Conservation (phyloP, 2,888 invertebrate species). For the Epirrhoe tristata region DNA sequence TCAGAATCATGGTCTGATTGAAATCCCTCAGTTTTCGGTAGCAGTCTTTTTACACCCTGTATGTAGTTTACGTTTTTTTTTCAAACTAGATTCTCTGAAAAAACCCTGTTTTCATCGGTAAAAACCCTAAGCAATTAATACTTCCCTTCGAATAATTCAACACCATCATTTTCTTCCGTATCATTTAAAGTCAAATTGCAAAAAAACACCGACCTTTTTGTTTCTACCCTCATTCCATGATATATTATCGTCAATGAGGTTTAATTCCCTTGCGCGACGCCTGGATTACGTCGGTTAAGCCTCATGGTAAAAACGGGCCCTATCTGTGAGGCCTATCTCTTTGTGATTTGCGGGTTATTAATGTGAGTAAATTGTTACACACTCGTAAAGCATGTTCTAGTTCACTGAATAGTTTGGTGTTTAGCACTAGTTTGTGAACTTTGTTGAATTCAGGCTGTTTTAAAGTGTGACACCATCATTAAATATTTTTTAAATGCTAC, state of each 20-base stretch:
- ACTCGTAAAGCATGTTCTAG: slow-evolving; percentile 13
- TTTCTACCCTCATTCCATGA: not conserved
- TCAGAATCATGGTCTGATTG: too few relatives aligned
- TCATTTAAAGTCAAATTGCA: too few relatives aligned
- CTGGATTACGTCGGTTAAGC: slow-evolving; percentile 20
- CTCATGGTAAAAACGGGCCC: slow-evolving; percentile 31
- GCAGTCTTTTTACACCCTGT: too few relatives aligned
- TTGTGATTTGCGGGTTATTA: slow-evolving; percentile 41
- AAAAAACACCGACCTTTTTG: not conserved
- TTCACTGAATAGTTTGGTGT: slow-evolving; percentile 2
- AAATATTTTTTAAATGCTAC: too few relatives aligned
- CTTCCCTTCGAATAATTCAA: too few relatives aligned
- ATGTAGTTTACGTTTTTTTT: too few relatives aligned
- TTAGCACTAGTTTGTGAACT: not conserved
- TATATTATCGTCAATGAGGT: slow-evolving; percentile 13
- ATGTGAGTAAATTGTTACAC: slow-evolving; percentile 32
- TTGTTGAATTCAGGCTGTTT: not conserved
- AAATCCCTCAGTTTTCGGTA: too few relatives aligned
- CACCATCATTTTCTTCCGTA: too few relatives aligned
- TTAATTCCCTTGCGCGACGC: slow-evolving; percentile 12
- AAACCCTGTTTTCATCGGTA: too few relatives aligned
- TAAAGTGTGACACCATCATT: too few relatives aligned
- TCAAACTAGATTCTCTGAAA: too few relatives aligned
- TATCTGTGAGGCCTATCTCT: slow-evolving; percentile 41
- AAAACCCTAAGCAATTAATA: too few relatives aligned